Evolutionary conservation across 92 coral and sea anemone genomes (phyloP).

Genomic region (Epizoanthus ramosus): DNA sequence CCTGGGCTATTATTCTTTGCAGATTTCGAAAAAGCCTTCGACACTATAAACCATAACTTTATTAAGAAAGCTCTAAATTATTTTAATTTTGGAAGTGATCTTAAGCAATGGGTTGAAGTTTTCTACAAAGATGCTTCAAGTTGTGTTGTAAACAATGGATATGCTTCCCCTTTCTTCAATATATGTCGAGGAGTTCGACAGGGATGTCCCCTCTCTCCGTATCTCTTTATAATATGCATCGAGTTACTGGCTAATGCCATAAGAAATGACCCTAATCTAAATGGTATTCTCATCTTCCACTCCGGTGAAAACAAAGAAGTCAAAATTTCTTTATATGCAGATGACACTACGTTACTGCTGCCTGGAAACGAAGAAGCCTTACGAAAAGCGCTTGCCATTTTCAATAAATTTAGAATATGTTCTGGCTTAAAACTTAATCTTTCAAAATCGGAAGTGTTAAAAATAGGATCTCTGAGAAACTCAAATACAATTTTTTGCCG

Average conservation of each 20-base stretch:
- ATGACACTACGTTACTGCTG: not conserved
- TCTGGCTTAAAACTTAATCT: no score
- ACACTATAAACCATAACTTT: not conserved
- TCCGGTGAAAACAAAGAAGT: no score
- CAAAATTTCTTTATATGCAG: no score
- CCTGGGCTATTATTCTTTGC: slow-evolving; percentile 4
- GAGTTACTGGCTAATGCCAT: slow-evolving; percentile 19
- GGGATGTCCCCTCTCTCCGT: slow-evolving; percentile 30
- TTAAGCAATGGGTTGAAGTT: slow-evolving; percentile 19
- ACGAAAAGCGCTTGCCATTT: no score
- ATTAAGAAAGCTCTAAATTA: slow-evolving; percentile 21
- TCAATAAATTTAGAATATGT: no score
- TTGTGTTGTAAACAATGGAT: slow-evolving; percentile 1
- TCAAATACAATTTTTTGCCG: no score
- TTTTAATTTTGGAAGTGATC: slow-evolving; percentile 26
- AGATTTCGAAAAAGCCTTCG: not conserved
- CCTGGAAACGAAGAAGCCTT: no score
- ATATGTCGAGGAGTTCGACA: slow-evolving; percentile 37
- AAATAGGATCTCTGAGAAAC: no score
- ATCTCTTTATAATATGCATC: not conserved
- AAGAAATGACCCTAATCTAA: not conserved
- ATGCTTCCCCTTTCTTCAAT: slow-evolving; percentile 8
- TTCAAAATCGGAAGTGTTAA: no score
- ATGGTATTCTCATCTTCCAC: not conserved
- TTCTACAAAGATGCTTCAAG: slow-evolving; percentile 2